Evolutionary conservation across 37 sponge, comb jelly and placozoan genomes (phyloP).

Genomic region (Amphimedon queenslandica): DNA sequence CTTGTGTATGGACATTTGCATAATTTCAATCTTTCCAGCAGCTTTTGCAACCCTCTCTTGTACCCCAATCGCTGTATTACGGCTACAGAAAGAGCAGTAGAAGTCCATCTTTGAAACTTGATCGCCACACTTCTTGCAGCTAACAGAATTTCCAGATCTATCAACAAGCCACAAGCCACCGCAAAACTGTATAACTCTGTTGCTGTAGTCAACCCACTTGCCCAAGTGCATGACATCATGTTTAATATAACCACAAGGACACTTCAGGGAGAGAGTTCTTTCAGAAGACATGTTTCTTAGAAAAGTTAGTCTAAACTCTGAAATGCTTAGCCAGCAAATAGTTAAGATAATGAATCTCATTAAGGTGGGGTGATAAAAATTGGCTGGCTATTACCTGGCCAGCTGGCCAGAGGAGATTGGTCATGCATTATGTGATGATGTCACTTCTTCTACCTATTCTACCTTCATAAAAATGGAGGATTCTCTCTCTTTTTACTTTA

Average conservation of each 20-base stretch:
- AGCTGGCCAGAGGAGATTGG: too few relatives aligned
- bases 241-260: slow-evolving; percentile 34
- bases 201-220: not conserved
- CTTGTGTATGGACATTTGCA: slow-evolving; percentile 30
- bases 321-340: not conserved
- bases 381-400: too few relatives aligned
- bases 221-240: slow-evolving; percentile 37
- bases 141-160: slow-evolving; percentile 9
- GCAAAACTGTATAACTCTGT: slow-evolving; percentile 5
- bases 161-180: slow-evolving; percentile 21
- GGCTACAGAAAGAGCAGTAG: slow-evolving; percentile 15
- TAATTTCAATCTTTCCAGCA: not conserved
- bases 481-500: too few relatives aligned
- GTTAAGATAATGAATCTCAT: too few relatives aligned
- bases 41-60: not conserved
- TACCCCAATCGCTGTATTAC: slow-evolving; percentile 7
- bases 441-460: too few relatives aligned
- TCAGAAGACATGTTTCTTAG: too few relatives aligned
- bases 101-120: not conserved
- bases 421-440: too few relatives aligned
- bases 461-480: too few relatives aligned
- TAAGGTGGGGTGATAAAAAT: too few relatives aligned
- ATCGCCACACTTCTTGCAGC: slow-evolving; percentile 14
- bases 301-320: not conserved
- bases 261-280: slow-evolving; percentile 22